A percentile compares a stretch with the other conserved stretches of the same genome.
phyloP scores from a whole-genome alignment of 2,797 vertebrate genomes.

The Tokudaia muenninki region DNA sequence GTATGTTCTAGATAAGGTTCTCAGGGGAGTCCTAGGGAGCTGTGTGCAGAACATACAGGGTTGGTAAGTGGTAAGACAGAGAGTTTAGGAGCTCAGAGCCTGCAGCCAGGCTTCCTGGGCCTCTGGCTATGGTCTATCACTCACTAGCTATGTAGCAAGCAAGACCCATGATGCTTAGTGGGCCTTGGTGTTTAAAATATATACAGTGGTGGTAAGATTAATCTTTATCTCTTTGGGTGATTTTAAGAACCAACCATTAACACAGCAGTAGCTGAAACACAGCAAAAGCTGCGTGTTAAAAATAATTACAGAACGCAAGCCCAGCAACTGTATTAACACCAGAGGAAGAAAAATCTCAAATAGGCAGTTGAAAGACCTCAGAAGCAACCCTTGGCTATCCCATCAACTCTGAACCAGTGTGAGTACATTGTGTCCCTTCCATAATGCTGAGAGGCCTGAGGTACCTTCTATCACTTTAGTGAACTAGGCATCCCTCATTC shows the following conservation, averaged over 20 bases:
- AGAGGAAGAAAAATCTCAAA: not conserved
- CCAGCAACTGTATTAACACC: not conserved
- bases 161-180: not conserved
- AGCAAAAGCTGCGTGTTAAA: not conserved
- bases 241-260: not conserved
- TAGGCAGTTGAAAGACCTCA: not conserved
- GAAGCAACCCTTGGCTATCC: not conserved
- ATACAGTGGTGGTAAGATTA: not conserved
- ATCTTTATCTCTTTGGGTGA: not conserved
- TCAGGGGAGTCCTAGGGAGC: not conserved
- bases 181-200: not conserved
- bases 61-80: rapidly evolving
- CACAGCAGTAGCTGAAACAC: not conserved
- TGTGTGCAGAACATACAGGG: too few species aligned
- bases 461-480: not conserved
- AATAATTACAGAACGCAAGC: not conserved
- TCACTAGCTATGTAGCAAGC: not conserved
- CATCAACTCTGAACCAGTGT: not conserved
- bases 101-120: not conserved
- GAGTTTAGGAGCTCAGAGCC: rapidly evolving
- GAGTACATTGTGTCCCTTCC: not conserved
- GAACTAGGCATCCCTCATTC: not conserved
- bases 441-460: not conserved
- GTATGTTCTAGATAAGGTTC: not conserved
- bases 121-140: not conserved